These are phyloP conservation scores for Saccopteryx leptura DNA, from an alignment of 2,113 vertebrate species.

Conservation along the genomic window DNA sequence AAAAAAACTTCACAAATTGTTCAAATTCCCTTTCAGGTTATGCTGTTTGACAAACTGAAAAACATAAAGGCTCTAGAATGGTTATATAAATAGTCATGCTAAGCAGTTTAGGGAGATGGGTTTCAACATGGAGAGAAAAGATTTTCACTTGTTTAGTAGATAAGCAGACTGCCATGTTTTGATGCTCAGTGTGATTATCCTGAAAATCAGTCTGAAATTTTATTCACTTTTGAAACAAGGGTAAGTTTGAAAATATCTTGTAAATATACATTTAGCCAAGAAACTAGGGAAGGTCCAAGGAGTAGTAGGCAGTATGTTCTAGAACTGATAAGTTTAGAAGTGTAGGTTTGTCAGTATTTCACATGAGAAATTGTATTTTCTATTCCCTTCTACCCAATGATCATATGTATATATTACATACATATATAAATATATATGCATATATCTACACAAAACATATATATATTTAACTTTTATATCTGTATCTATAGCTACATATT, in stretches of 20 bases:
- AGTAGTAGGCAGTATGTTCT: not conserved
- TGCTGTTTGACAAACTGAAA: not conserved
- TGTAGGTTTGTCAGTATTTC: constrained; percentile 32
- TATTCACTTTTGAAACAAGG: not conserved
- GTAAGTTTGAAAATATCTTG: not conserved
- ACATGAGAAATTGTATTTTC: constrained; percentile 1
- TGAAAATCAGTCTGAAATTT: constrained; percentile 47
- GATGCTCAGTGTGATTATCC: not conserved
- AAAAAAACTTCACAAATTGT: not conserved
- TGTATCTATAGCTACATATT: not conserved
- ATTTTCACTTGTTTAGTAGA: not conserved
- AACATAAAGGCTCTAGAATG: not conserved
- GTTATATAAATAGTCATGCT: not conserved
- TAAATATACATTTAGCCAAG: not conserved
- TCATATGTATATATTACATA: not conserved
- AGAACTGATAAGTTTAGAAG: not conserved
- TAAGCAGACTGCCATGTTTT: constrained; percentile 20
- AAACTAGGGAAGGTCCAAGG: not conserved
- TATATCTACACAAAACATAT: not conserved
- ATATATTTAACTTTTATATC: not conserved
- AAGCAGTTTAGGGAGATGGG: not conserved
- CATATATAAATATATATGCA: not conserved
- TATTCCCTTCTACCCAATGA: not conserved
- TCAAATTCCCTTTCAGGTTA: no score
- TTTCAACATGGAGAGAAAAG: constrained; percentile 11